Conservation (phyloP, 2,113 vertebrate species). For the Rhipidura dahli region DNA sequence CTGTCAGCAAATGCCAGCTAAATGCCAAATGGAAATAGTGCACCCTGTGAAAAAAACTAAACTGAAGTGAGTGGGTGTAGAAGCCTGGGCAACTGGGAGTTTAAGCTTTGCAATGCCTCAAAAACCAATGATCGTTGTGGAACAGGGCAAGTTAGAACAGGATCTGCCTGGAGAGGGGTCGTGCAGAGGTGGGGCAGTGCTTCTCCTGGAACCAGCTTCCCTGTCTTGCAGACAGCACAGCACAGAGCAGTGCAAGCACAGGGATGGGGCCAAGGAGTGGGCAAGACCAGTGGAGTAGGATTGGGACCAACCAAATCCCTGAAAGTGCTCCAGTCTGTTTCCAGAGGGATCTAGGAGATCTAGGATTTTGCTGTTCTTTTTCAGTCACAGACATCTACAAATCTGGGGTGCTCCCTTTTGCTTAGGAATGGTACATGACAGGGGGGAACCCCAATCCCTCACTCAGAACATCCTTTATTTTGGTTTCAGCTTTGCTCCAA, state of each 20-base stretch:
- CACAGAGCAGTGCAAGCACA: neutral
- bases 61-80: neutral
- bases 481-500: neutral
- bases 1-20: constrained; percentile 7
- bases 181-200: neutral
- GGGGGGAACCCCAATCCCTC: neutral
- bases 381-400: too few relatives aligned
- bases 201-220: neutral
- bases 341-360: neutral
- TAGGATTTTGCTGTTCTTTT: neutral
- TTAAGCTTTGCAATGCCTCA: neutral
- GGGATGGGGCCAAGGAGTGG: neutral
- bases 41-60: neutral
- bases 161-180: neutral
- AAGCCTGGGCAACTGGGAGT: neutral
- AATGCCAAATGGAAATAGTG: neutral
- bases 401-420: neutral
- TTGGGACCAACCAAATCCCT: neutral
- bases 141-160: neutral
- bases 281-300: neutral
- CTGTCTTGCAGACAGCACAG: neutral
- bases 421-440: neutral
- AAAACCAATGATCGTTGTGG: neutral
- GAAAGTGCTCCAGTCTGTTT: neutral
- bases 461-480: neutral